Evolutionary conservation across 2,113 vertebrate species (phyloP).

Genomic region (Vidua macroura): DNA sequence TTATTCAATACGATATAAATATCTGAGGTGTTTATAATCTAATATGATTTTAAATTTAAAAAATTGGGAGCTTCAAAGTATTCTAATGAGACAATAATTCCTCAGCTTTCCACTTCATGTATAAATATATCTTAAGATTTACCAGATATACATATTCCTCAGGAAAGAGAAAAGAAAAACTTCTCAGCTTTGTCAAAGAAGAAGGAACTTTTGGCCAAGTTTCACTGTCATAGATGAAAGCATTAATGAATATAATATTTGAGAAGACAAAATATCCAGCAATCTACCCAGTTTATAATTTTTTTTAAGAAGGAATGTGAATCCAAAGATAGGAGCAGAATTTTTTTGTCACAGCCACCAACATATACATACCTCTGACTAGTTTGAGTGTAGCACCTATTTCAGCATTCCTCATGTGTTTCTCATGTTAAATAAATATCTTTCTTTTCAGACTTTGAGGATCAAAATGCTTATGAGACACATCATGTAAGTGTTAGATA

Average conservation of each 20-base stretch:
- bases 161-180: neutral
- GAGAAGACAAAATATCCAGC: neutral
- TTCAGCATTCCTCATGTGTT: neutral
- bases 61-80: neutral
- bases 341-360: neutral
- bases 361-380: neutral
- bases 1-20: neutral
- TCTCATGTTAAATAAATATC: neutral
- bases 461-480: neutral
- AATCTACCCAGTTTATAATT: neutral
- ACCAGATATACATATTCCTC: neutral
- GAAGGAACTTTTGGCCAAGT: neutral
- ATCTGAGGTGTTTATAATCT: neutral
- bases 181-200: neutral
- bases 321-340: neutral
- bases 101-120: neutral
- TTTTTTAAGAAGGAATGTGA: neutral
- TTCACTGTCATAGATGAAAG: neutral
- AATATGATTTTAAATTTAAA: neutral
- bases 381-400: neutral
- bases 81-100: neutral
- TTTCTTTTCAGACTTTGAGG: neutral
- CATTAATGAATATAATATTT: neutral
- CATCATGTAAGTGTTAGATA: neutral
- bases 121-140: neutral